phyloP scores from a whole-genome alignment of 2,113 vertebrate genomes.

The Anseranas semipalmata region DNA sequence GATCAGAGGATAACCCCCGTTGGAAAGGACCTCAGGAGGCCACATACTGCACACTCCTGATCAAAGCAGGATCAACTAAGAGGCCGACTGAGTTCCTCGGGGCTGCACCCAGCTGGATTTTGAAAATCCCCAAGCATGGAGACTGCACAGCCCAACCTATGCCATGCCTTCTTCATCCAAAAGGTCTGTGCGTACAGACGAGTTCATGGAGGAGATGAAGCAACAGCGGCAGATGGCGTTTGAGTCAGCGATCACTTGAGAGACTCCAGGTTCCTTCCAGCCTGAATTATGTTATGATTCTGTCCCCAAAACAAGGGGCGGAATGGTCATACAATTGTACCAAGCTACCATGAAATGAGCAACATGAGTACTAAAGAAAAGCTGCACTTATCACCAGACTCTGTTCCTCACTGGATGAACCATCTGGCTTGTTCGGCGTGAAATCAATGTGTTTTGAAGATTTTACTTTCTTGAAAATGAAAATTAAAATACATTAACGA shows the following conservation, averaged over 20 bases:
- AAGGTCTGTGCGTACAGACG: not conserved
- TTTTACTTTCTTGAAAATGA: not conserved
- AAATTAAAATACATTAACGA: not conserved
- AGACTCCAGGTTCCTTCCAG: fast-evolving
- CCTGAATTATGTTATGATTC: not conserved
- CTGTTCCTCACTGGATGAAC: not conserved
- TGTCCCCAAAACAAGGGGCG: not conserved
- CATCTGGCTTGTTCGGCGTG: not conserved
- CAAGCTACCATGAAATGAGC: not conserved
- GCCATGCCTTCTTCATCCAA: not conserved
- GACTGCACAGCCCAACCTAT: not conserved
- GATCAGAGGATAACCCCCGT: not conserved
- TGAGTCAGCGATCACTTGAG: not conserved
- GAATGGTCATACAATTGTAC: not conserved
- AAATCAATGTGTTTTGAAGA: not conserved
- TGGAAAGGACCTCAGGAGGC: not conserved
- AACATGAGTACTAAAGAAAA: not conserved
- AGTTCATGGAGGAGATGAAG: not conserved
- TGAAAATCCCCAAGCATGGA: not conserved
- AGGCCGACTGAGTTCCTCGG: not conserved
- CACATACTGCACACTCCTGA: not conserved
- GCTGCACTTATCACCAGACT: not conserved
- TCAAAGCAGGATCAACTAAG: not conserved
- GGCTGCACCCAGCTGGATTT: fast-evolving
- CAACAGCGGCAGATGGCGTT: not conserved